Percentiles rank a stretch among this genome's conserved stretches.
Conservation (phyloP, 2,113 vertebrate genomes). For the Ochotona curzoniae region DNA sequence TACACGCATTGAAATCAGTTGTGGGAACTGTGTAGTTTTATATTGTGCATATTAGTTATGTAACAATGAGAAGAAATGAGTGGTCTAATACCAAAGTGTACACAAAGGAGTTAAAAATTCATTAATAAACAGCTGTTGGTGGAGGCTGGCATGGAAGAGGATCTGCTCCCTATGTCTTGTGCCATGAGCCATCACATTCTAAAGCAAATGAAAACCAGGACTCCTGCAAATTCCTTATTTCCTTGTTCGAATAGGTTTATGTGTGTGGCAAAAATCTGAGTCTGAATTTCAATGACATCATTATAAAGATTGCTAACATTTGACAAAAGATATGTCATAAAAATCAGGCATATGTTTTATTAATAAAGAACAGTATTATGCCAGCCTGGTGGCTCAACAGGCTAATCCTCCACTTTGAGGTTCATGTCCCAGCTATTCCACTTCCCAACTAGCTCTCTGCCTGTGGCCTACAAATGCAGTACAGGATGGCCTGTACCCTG, state of each 20-base stretch:
- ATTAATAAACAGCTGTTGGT: not conserved
- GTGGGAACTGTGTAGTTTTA: not conserved
- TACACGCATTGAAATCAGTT: not conserved
- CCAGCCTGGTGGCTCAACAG: too few relatives aligned
- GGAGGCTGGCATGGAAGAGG: not conserved
- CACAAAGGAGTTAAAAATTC: not conserved
- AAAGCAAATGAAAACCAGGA: not conserved
- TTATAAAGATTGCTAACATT: not conserved
- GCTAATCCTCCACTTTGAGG: too few relatives aligned
- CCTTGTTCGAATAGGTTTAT: not conserved
- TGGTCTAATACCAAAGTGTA: not conserved
- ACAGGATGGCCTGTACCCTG: too few relatives aligned
- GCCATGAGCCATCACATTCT: not conserved
- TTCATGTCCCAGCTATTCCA: too few relatives aligned
- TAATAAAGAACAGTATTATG: not conserved
- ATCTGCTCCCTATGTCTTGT: not conserved
- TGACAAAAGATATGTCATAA: not conserved
- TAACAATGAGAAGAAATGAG: constrained; percentile 19
- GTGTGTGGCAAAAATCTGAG: not conserved
- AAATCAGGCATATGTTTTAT: constrained; percentile 22
- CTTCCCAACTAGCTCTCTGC: too few relatives aligned
- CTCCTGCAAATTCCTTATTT: not conserved
- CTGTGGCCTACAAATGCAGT: too few relatives aligned
- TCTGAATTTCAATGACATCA: not conserved
- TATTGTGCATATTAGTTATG: not conserved